Conservation (phyloP, 2,797 vertebrate genomes). For the Tapirus indicus region DNA sequence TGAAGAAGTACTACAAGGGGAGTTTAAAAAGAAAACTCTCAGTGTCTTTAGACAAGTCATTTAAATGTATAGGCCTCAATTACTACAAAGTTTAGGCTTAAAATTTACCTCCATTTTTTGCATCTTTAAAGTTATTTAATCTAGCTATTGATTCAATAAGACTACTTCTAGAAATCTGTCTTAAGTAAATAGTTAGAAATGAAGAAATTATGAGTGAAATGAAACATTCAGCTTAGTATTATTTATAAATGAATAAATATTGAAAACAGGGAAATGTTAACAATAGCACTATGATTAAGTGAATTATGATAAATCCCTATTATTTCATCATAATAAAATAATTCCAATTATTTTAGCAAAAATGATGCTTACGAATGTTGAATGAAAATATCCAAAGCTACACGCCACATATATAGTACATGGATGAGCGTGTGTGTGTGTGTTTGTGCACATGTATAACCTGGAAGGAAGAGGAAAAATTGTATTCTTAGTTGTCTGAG, state of each 20-base stretch:
- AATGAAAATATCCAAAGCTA: background rate
- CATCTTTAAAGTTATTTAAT: background rate
- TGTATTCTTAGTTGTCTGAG: background rate
- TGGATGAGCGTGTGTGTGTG: background rate
- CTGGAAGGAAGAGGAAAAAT: background rate
- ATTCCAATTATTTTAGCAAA: conserved; percentile 13
- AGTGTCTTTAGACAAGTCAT: background rate
- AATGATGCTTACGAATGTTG: conserved; percentile 4
- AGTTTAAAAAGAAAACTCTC: background rate
- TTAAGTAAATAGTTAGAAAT: background rate
- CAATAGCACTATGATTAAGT: background rate
- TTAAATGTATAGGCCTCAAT: background rate
- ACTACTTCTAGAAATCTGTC: background rate
- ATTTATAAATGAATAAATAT: background rate
- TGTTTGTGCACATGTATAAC: background rate
- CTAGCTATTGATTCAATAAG: background rate
- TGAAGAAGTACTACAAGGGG: background rate
- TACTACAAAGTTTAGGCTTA: background rate
- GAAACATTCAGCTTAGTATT: background rate
- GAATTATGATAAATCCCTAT: background rate
- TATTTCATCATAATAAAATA: background rate
- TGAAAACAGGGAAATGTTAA: background rate
- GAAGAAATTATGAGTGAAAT: background rate
- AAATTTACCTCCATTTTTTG: background rate
- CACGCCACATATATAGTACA: background rate